A percentile compares a stretch with the other conserved stretches of the same genome.
phyloP scores from a whole-genome alignment of 2,888 invertebrate genomes.

The Parthenolecanium corni region DNA sequence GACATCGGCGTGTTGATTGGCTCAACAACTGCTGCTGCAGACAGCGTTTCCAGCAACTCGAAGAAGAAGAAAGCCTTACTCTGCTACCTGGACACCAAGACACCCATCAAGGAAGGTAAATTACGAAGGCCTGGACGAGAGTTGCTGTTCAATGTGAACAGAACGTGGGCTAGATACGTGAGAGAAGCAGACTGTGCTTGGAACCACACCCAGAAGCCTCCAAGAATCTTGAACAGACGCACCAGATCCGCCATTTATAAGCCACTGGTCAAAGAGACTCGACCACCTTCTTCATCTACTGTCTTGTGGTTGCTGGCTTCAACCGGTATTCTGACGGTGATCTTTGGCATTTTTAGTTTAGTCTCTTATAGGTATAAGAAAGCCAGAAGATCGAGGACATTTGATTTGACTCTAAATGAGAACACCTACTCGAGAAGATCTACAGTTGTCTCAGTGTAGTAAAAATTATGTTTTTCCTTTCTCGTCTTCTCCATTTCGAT shows the following conservation, averaged over 20 bases:
- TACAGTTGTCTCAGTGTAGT: background rate
- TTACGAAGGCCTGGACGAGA: slow-evolving; percentile 47
- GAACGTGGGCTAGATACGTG: slow-evolving; percentile 59
- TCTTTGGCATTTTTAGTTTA: slow-evolving; percentile 3
- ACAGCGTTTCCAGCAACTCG: slow-evolving; percentile 8
- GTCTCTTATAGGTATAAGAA: background rate
- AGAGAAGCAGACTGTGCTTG: slow-evolving; percentile 33
- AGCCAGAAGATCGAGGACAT: background rate
- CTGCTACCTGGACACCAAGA: slow-evolving; percentile 51
- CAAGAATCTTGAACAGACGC: slow-evolving; percentile 28
- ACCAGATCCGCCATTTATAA: slow-evolving; percentile 11
- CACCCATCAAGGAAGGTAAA: slow-evolving; percentile 39
- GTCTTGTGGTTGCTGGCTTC: background rate
- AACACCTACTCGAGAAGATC: background rate
- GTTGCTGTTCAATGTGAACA: slow-evolving; percentile 45
- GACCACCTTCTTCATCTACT: background rate
- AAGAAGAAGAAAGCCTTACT: slow-evolving; percentile 53
- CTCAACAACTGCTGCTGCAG: slow-evolving; percentile 44
- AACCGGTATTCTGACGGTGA: slow-evolving; percentile 7
- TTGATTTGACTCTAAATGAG: background rate
- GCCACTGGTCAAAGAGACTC: background rate
- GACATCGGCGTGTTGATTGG: slow-evolving; percentile 53
- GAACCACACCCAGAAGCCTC: slow-evolving; percentile 28
- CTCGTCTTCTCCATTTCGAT: too few relatives aligned
- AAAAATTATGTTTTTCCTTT: too few relatives aligned